Percentiles rank a stretch among this genome's conserved stretches.
Evolutionary conservation across 2,888 invertebrate species (phyloP).

Genomic region (Siphlonurus alternatus): DNA sequence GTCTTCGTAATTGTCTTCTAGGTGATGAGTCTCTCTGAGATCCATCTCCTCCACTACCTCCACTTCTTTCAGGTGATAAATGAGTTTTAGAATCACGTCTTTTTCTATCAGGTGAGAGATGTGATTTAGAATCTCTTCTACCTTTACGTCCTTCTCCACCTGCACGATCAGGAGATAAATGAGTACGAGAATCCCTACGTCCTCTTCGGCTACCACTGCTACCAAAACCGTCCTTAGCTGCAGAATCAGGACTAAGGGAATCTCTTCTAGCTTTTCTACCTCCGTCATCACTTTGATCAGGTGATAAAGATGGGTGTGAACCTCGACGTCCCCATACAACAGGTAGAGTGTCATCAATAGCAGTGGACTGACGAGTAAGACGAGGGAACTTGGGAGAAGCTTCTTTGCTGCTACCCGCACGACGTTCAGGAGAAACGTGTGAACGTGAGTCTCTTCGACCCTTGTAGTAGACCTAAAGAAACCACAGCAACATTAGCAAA

Average conservation of each 20-base stretch:
- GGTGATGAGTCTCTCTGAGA: conserved; percentile 22
- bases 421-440: conserved; percentile 23
- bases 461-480: conserved; percentile 20
- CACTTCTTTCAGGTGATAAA: conserved; percentile 61
- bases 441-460: conserved; percentile 23
- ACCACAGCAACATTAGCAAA: too few species aligned
- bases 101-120: conserved; percentile 16
- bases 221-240: conserved; percentile 29
- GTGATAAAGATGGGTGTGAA: conserved; percentile 67
- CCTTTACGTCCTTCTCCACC: too few species aligned
- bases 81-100: conserved; percentile 20
- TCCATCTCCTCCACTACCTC: conserved; percentile 62
- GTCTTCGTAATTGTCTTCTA: conserved; percentile 47
- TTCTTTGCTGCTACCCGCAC: conserved; percentile 17
- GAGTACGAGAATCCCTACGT: conserved; percentile 56
- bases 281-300: conserved; percentile 44
- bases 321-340: conserved; percentile 48
- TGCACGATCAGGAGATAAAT: conserved; percentile 26
- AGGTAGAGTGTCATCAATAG: conserved; percentile 69
- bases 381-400: conserved; percentile 36
- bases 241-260: conserved; percentile 80
- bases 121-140: conserved; percentile 11
- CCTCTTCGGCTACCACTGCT: conserved; percentile 35
- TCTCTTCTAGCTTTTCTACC: conserved; percentile 56
- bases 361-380: conserved; percentile 71